phyloP scores from a whole-genome alignment of 2,113 vertebrate genomes.

The Apistogramma diplotaenia region DNA sequence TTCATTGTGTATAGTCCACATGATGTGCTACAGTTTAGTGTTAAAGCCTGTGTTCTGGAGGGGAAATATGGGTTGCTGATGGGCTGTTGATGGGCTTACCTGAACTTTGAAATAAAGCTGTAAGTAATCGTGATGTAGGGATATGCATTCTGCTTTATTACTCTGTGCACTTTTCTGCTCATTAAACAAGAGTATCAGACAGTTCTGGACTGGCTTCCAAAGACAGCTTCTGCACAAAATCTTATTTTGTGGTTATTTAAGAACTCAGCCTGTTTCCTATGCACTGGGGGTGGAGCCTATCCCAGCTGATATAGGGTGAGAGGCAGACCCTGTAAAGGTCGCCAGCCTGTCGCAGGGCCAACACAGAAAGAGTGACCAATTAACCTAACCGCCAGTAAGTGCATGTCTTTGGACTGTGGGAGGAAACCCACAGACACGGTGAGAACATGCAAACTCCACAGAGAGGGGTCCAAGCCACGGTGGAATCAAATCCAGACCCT shows the following conservation, averaged over 20 bases:
- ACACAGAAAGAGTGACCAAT: too few relatives aligned
- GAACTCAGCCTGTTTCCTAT: not conserved
- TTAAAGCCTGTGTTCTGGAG: slow-evolving; percentile 29
- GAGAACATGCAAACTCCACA: too few relatives aligned
- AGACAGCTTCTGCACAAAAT: rapidly evolving
- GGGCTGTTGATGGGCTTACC: slow-evolving; percentile 9
- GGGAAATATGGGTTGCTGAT: not conserved
- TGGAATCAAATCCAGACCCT: too few relatives aligned
- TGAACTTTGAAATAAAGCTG: slow-evolving; percentile 66
- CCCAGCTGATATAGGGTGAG: too few relatives aligned
- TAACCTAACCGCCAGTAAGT: too few relatives aligned
- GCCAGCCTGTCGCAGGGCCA: too few relatives aligned
- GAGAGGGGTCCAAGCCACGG: too few relatives aligned
- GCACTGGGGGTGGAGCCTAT: too few relatives aligned
- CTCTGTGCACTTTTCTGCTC: not conserved
- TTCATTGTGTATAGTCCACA: slow-evolving; percentile 40
- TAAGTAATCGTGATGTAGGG: slow-evolving; percentile 13
- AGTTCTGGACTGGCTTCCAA: not conserved
- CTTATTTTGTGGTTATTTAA: not conserved
- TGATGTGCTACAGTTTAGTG: slow-evolving; percentile 43
- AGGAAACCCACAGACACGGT: too few relatives aligned
- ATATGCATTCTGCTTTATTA: not conserved
- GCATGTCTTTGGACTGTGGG: too few relatives aligned
- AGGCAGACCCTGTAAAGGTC: too few relatives aligned
- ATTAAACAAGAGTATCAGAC: not conserved